phyloP scores from a whole-genome alignment of 2,113 vertebrate genomes.

The Psilopsiagon aymara region DNA sequence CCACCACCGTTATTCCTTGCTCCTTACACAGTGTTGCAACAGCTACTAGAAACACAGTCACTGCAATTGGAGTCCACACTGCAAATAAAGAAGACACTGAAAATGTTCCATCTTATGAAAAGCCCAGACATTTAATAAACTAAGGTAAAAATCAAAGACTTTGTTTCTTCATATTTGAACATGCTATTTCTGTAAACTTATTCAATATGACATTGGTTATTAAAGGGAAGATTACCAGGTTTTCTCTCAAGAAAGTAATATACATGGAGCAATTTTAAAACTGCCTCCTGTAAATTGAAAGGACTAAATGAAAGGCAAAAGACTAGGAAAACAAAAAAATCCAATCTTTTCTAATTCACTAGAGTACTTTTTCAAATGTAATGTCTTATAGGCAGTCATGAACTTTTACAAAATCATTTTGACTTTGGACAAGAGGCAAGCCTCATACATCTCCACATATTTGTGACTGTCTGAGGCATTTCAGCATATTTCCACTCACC shows the following conservation, averaged over 20 bases:
- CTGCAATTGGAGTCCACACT: conserved; percentile 93
- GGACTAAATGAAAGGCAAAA: background rate
- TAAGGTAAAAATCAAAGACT: background rate
- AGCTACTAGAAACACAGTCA: conserved; percentile 92
- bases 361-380: background rate
- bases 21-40: conserved; percentile 96
- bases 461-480: background rate
- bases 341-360: background rate
- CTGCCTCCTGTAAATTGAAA: background rate
- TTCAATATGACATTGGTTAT: background rate
- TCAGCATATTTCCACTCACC: background rate
- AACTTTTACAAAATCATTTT: background rate
- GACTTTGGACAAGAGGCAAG: background rate
- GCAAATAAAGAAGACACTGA: conserved; percentile 39
- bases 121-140: background rate
- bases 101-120: background rate
- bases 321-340: background rate
- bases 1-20: conserved; percentile 96
- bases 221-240: background rate
- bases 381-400: background rate
- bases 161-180: background rate
- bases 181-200: background rate
- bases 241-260: background rate
- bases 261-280: background rate
- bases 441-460: background rate